phyloP scores from a whole-genome alignment of 2,113 vertebrate genomes.

The Brachyhypopomus gauderio region DNA sequence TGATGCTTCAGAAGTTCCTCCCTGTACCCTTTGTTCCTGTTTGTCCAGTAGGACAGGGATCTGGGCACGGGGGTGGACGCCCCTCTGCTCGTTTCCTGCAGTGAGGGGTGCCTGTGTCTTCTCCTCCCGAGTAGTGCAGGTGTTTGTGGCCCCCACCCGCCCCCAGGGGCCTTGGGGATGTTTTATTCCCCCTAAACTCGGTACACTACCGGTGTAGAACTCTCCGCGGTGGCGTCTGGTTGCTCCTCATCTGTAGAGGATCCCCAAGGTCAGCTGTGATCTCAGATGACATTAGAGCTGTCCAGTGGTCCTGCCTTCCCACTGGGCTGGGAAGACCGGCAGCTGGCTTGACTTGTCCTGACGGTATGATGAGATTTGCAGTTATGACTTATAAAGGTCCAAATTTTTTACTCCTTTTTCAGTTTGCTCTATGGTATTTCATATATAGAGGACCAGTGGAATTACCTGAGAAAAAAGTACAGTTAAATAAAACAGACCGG shows the following conservation, averaged over 20 bases:
- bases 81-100: slow-evolving; percentile 67
- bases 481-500: too few relatives aligned
- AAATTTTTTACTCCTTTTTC: too few relatives aligned
- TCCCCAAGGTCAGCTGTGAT: too few relatives aligned
- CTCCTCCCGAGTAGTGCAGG: slow-evolving; percentile 61
- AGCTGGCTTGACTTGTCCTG: too few relatives aligned
- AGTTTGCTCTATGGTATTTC: too few relatives aligned
- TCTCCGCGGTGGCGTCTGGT: slow-evolving; percentile 20
- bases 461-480: too few relatives aligned
- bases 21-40: slow-evolving; percentile 66
- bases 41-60: slow-evolving; percentile 70
- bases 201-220: slow-evolving; percentile 49
- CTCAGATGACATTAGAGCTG: too few relatives aligned
- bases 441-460: too few relatives aligned
- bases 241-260: background rate
- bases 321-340: too few relatives aligned
- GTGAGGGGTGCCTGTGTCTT: slow-evolving; percentile 28
- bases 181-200: slow-evolving; percentile 69
- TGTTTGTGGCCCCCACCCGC: slow-evolving; percentile 51
- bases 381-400: too few relatives aligned
- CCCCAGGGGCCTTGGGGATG: slow-evolving; percentile 58
- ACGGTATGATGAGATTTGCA: too few relatives aligned
- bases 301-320: too few relatives aligned
- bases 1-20: slow-evolving; percentile 67
- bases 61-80: slow-evolving; percentile 66